Percentiles rank a stretch among this genome's conserved stretches.
These are phyloP conservation scores for Nemotelus pantherinus DNA, from an alignment of 2,888 invertebrate genomes.

Conservation along the genomic window DNA sequence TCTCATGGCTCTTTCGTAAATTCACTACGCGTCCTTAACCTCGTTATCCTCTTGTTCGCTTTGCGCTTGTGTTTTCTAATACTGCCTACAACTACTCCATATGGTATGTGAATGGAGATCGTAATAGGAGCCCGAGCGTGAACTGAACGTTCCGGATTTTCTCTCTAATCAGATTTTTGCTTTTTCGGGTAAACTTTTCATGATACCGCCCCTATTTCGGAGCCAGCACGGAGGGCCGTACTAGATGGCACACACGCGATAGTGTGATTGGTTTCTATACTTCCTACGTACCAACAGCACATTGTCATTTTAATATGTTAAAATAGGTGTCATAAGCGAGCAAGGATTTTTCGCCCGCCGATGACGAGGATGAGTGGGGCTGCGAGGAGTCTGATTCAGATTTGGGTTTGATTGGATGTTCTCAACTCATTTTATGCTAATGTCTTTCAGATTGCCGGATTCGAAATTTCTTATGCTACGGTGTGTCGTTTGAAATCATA, in stretches of 20 bases:
- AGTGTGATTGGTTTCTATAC: constrained; percentile 51
- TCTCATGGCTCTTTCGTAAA: constrained; percentile 34
- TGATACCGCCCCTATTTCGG: constrained; percentile 48
- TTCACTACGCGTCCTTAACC: constrained; percentile 46
- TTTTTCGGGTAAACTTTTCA: constrained; percentile 48
- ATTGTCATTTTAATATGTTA: constrained; percentile 45
- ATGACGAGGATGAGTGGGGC: background rate
- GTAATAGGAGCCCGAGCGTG: constrained; percentile 29
- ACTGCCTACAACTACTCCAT: constrained; percentile 29
- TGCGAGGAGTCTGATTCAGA: constrained; percentile 26
- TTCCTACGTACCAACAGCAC: constrained; percentile 34
- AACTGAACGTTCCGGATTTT: constrained; percentile 30
- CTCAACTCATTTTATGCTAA: constrained; percentile 41
- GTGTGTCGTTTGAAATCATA: constrained; percentile 16
- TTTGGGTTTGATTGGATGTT: constrained; percentile 42
- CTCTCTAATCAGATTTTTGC: constrained; percentile 51
- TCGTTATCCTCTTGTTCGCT: constrained; percentile 49
- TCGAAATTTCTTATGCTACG: constrained; percentile 20
- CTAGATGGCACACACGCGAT: constrained; percentile 48
- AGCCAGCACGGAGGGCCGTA: constrained; percentile 44
- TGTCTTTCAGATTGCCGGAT: constrained; percentile 39
- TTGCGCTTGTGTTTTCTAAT: constrained; percentile 50
- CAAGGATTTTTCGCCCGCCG: constrained; percentile 14
- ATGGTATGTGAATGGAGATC: constrained; percentile 1
- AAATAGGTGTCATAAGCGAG: constrained; percentile 44